Base-by-base conservation (phyloP, 23 tunicate species). In the Styela plicata region DNA sequence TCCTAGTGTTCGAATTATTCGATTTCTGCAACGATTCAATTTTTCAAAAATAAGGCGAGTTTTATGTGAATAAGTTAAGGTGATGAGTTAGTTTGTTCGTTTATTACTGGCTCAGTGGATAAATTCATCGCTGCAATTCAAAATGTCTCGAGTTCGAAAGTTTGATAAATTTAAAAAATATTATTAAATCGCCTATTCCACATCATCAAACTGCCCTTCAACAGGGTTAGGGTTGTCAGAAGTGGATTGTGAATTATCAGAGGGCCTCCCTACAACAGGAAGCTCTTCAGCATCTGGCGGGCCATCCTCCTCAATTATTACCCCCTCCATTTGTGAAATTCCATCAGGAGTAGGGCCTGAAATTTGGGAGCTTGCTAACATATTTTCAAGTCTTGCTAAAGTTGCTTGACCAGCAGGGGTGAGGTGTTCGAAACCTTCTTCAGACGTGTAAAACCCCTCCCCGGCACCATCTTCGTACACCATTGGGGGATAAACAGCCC, bases 191-290 rank as follows among this genome's bases (percentile, higher is more conserved):
- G n/a, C n/a, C n/a, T 44, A 7, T 44, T 76, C 85, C 17, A 74
- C 94, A 79, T 89, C 94, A 74, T 89, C 94, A 89, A 89, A 89
- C 74, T 89, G 94, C 21, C 88, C 94, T 24, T 78, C 84, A 5
- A 74, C 86, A 30, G 78, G 0, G 17, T 69, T 18, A 44, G 13
- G 57, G 13, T 5, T 44, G 19, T 28, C 74, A 63, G 53, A 64
- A 36, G 17, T 74, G 13, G 83, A 33, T 2, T 52, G 34, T 3
- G 34, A 64, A 2, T 76, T 77, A 18, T 78, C 30, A 70, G 68
- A 33, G 33, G 76, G 63, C 32, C 82, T 82, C 17, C 69, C 52
- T 20, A 63, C 79, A 20, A 68, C n/a, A 65, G 69, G 73, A 53
- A 27, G 64, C 27, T 76, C 66, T 7, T 36, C 52, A 36, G 31